These are phyloP conservation scores for Trichopria drosophilae DNA, from an alignment of 2,888 invertebrate species.

Conservation along the genomic window DNA sequence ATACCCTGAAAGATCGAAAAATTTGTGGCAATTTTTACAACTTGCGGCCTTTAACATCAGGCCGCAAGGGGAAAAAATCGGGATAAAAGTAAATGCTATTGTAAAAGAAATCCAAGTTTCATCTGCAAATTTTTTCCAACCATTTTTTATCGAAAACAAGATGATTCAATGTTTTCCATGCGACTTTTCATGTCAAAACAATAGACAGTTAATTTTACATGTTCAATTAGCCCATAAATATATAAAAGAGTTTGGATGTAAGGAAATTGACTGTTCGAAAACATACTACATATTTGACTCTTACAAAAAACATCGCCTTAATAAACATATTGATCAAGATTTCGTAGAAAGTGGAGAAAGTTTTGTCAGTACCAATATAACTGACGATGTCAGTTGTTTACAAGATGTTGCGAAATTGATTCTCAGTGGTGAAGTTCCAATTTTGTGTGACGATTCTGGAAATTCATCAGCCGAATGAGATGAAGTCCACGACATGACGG, in stretches of 20 bases:
- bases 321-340: too few species aligned
- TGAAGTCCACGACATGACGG: neutral
- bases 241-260: neutral
- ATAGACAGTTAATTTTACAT: constrained; percentile 7
- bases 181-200: constrained; percentile 1
- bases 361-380: neutral
- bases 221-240: constrained; percentile 2
- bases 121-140: too few species aligned
- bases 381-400: neutral
- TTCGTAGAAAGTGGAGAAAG: too few species aligned
- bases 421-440: neutral
- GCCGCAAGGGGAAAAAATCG: neutral
- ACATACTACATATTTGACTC: constrained; percentile 4
- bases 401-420: neutral
- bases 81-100: too few species aligned
- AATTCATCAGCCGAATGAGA: constrained; percentile 8
- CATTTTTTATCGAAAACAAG: too few species aligned
- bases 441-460: neutral
- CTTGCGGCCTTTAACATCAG: constrained; percentile 1
- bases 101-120: too few species aligned
- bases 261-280: constrained; percentile 8
- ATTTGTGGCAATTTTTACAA: too few species aligned
- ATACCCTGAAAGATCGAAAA: too few species aligned
- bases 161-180: too few species aligned
- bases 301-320: too few species aligned